Evolutionary conservation across 2,888 invertebrate genomes (phyloP).

Genomic region (Stramonita haemastoma): DNA sequence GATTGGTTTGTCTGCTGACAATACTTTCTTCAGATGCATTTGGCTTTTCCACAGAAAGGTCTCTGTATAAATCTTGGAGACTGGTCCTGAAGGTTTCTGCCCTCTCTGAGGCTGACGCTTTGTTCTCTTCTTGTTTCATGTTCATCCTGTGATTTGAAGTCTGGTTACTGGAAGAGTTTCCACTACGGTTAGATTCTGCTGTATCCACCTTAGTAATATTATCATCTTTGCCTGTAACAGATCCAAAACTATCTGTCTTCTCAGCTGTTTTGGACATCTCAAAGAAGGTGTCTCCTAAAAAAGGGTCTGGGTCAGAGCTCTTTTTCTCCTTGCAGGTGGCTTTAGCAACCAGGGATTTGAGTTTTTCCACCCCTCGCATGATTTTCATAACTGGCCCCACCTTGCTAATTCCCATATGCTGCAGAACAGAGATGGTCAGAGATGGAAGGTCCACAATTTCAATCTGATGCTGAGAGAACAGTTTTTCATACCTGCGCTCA

Average conservation of each 20-base stretch:
- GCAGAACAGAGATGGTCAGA: conserved; percentile 62
- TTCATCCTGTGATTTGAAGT: neutral
- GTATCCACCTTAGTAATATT: neutral
- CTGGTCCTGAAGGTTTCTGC: conserved; percentile 8
- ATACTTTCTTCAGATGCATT: neutral
- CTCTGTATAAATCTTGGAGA: conserved; percentile 12
- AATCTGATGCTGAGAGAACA: conserved; percentile 70
- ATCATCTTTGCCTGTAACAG: neutral
- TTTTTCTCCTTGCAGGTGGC: neutral
- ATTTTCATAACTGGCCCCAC: conserved; percentile 70
- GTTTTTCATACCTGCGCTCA: conserved; percentile 61
- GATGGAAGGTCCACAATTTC: conserved; percentile 64
- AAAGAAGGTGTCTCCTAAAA: neutral
- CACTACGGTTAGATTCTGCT: neutral
- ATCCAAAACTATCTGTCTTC: neutral
- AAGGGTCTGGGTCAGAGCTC: neutral
- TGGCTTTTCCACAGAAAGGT: neutral
- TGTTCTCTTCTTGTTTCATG: conserved; percentile 2
- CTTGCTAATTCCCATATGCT: conserved; percentile 68
- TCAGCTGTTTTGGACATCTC: neutral
- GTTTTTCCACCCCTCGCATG: conserved; percentile 60
- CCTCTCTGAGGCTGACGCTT: neutral
- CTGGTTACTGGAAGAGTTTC: no score
- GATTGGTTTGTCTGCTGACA: conserved; percentile 12
- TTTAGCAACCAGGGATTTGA: neutral